Conservation (phyloP, 2,888 invertebrate genomes). For the Tipula unca region DNA sequence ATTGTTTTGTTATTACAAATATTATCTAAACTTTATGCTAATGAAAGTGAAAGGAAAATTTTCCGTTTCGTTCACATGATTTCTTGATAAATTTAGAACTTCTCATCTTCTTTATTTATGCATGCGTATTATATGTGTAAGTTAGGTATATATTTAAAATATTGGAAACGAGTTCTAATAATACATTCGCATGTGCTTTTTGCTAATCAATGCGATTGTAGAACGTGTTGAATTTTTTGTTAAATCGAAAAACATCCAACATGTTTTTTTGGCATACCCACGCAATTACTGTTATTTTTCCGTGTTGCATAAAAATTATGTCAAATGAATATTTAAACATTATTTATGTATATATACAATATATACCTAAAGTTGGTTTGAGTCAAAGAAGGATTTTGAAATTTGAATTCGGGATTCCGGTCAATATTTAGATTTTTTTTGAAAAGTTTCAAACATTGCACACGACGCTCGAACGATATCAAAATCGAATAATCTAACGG, state of each 20-base stretch:
- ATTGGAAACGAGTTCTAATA: background rate
- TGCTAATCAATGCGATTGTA: background rate
- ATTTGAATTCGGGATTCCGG: too few relatives aligned
- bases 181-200: background rate
- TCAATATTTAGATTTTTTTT: too few relatives aligned
- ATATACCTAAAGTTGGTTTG: too few relatives aligned
- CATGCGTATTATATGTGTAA: background rate
- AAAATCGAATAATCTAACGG: too few relatives aligned
- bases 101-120: background rate
- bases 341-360: too few relatives aligned
- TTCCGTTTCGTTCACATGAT: background rate
- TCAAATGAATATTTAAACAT: too few relatives aligned
- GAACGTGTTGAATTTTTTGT: background rate
- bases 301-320: background rate
- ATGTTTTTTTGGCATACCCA: background rate
- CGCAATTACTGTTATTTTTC: background rate
- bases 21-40: background rate
- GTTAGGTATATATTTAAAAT: background rate
- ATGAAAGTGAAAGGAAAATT: slow-evolving; percentile 14
- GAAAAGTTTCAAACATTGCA: too few relatives aligned
- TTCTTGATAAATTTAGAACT: background rate
- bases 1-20: background rate
- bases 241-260: background rate
- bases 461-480: too few relatives aligned
- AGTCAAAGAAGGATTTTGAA: too few relatives aligned